These are phyloP conservation scores for Cercopithecus neglectus DNA, from an alignment of 2,797 vertebrate genomes.

Conservation along the genomic window DNA sequence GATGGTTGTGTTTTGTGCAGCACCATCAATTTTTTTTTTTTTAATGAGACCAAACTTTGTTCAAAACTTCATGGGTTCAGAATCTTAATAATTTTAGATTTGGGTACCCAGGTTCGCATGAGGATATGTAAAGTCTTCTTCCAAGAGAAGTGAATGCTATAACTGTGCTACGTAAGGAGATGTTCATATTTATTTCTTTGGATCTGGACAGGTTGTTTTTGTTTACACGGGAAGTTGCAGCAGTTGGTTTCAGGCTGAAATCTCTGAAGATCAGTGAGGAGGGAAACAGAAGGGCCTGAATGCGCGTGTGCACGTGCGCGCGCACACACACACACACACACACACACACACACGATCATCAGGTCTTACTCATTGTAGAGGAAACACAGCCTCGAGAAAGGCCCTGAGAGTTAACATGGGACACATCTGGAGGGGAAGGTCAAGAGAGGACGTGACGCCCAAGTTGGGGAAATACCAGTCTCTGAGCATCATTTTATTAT, in stretches of 20 bases:
- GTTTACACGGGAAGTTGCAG: constrained; percentile 62
- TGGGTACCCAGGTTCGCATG: background rate
- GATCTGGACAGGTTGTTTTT: constrained; percentile 46
- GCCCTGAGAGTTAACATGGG: constrained; percentile 15
- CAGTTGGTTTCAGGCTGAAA: constrained; percentile 11
- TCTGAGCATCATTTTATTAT: background rate
- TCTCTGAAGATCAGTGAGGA: constrained; percentile 46
- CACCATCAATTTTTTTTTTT: background rate
- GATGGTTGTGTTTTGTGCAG: constrained; percentile 24
- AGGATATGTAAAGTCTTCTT: background rate
- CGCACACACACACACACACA: background rate
- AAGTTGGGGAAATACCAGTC: background rate
- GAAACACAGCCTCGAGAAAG: constrained; percentile 9
- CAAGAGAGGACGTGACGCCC: background rate
- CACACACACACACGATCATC: background rate
- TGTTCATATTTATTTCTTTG: constrained; percentile 49
- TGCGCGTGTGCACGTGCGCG: background rate
- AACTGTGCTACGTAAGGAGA: background rate
- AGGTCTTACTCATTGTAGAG: background rate
- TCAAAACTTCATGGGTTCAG: constrained; percentile 29
- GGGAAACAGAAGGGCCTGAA: constrained; percentile 11
- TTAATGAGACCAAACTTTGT: constrained; percentile 32
- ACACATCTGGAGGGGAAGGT: background rate
- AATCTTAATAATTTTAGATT: constrained; percentile 13
- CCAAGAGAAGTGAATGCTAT: background rate